phyloP scores from a whole-genome alignment of 2,888 invertebrate species.

The Lymantria dispar region DNA sequence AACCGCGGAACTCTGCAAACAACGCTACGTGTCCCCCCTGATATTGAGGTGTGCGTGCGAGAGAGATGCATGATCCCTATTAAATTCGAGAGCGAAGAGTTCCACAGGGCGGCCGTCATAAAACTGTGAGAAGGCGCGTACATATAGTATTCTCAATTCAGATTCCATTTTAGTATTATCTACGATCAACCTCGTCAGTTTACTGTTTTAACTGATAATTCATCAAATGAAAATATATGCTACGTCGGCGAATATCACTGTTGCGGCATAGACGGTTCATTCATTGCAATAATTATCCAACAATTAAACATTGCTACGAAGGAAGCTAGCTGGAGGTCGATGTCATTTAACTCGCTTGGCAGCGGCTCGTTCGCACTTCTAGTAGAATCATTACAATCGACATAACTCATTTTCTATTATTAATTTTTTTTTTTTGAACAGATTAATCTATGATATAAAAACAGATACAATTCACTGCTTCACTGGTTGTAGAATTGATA shows the following conservation, averaged over 20 bases:
- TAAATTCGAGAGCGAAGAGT: conserved; percentile 33
- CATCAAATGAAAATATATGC: too few species aligned
- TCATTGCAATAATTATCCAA: conserved; percentile 67
- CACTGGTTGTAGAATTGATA: neutral
- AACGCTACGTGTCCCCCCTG: conserved; percentile 71
- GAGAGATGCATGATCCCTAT: conserved; percentile 37
- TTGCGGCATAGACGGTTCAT: conserved; percentile 34
- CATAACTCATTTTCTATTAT: neutral
- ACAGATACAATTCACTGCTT: too few species aligned
- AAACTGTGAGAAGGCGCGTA: conserved; percentile 56
- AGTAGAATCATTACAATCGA: too few species aligned
- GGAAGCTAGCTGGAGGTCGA: conserved; percentile 61
- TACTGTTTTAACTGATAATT: too few species aligned
- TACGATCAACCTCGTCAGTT: too few species aligned
- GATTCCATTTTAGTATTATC: too few species aligned
- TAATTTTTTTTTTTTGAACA: neutral
- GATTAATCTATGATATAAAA: too few species aligned
- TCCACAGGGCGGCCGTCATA: conserved; percentile 36
- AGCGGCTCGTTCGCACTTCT: too few species aligned
- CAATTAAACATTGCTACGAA: conserved; percentile 49
- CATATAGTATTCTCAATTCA: conserved; percentile 11
- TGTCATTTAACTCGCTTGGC: conserved; percentile 36
- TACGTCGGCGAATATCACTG: too few species aligned
- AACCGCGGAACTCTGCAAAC: conserved; percentile 70
- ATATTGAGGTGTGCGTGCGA: conserved; percentile 50